A percentile compares a stretch with the other conserved stretches of the same genome.
Conservation (phyloP, 2,113 vertebrate genomes). For the Hipposideros armiger region DNA sequence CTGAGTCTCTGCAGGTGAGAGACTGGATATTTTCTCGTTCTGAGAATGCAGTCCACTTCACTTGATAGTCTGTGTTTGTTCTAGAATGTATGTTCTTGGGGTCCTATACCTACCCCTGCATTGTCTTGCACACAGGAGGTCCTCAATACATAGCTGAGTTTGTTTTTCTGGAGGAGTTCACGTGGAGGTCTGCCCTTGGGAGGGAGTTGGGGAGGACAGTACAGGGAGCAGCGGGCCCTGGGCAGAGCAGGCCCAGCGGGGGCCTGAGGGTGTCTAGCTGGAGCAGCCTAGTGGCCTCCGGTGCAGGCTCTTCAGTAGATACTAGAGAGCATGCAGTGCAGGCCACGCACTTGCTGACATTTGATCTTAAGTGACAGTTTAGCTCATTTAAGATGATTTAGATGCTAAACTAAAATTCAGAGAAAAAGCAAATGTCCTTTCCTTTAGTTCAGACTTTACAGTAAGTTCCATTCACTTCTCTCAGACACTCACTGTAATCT, state of each 20-base stretch:
- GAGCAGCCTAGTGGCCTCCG: background rate
- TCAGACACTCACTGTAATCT: too few relatives aligned
- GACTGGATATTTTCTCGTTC: background rate
- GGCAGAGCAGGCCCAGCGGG: too few relatives aligned
- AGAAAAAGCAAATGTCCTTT: background rate
- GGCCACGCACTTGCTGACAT: background rate
- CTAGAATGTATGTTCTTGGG: background rate
- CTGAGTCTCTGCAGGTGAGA: too few relatives aligned
- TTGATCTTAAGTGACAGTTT: background rate
- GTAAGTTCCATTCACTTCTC: background rate
- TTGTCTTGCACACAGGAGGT: background rate
- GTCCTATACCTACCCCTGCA: background rate
- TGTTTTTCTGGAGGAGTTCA: background rate
- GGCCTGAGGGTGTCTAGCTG: background rate
- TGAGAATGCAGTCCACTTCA: background rate
- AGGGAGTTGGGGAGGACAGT: background rate
- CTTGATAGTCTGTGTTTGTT: background rate
- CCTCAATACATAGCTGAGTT: background rate
- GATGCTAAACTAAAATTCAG: background rate
- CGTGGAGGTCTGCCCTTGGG: background rate
- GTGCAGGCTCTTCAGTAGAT: background rate
- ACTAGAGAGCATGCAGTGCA: background rate
- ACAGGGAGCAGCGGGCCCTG: background rate
- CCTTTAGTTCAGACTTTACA: background rate
- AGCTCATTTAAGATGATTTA: background rate